Base-by-base conservation (phyloP, 1,140 invertebrate genomes). In the Pygmarrhopalites habei region DNA sequence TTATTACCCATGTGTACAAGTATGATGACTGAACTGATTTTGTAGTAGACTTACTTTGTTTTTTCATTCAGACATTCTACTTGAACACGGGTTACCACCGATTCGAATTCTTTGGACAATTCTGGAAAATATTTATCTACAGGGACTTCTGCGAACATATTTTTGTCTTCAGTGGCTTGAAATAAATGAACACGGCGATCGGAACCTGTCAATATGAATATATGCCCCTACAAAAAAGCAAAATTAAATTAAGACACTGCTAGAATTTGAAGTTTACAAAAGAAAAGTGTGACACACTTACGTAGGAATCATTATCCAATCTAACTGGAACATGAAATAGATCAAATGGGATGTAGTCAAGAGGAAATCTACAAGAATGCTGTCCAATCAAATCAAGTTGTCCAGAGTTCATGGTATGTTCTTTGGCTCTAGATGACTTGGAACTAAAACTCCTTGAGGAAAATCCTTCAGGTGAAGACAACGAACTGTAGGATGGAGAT, bases 41-140 rank as follows among this genome's bases (percentile, higher is more conserved):
- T 29, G 21, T n/a, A n/a, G n/a, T n/a, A n/a, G n/a, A n/a, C n/a
- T n/a, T 59, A 67, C 62, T 52, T 59, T 17, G 47, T 65, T 15
- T 47, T 52, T 23, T 65, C 59, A 49, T 64, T 61, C 7, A 64
- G n/a, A 35, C 25, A 29, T 44, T 66, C 62, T 21, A 68, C 59
- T 19, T 62, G 60, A 47, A 70, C 60, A 21, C 65, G 35, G 2
- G 69, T 70, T 1, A 67, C 65, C 7, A 70, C 43, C n/a, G 63
- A 59, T 2, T 56, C 23, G 55, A 70, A 70, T 12, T 12, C 23
- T 46, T 53, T 44, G 5, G 59, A 7, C 4, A 70, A 47, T 55
- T 71, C 69, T 0, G 69, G 69, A 30, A 71, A 71, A 58, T 64
- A 68, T 23, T 12, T 66, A 44, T 58, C 35, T 2, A 57, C 59